Evolutionary conservation across 2,797 vertebrate genomes (phyloP).

Genomic region (Phoxinus dragarum): DNA sequence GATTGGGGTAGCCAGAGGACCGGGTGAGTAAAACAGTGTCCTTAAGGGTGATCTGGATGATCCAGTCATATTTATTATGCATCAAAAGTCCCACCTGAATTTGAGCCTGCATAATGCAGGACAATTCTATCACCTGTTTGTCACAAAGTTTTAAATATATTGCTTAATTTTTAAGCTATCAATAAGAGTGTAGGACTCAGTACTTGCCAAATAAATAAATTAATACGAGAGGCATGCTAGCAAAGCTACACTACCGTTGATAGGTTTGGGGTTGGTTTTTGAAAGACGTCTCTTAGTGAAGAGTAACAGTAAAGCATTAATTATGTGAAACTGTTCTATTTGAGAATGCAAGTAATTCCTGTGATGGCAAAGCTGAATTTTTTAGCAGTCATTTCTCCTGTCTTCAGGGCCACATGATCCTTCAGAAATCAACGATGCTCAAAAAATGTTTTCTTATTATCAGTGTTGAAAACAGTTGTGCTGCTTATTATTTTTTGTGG

Average conservation of each 20-base stretch:
- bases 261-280: background rate
- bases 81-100: background rate
- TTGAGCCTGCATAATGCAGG: background rate
- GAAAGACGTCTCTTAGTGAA: background rate
- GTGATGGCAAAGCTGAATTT: background rate
- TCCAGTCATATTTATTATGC: background rate
- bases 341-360: background rate
- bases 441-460: background rate
- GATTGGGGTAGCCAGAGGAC: constrained; percentile 33
- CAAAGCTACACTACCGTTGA: background rate
- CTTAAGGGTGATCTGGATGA: background rate
- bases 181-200: background rate
- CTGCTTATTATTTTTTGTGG: background rate
- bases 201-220: background rate
- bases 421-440: background rate
- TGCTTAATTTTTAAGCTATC: background rate
- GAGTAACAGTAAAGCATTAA: too few species aligned
- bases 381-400: too few species aligned
- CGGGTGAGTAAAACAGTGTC: constrained; percentile 40
- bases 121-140: background rate
- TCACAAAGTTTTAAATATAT: background rate
- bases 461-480: background rate
- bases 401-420: background rate
- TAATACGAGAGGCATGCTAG: background rate
- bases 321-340: too few species aligned